These are phyloP conservation scores for Cremastobaeus sp. DNA, from an alignment of 2,888 invertebrate genomes.

Conservation along the genomic window DNA sequence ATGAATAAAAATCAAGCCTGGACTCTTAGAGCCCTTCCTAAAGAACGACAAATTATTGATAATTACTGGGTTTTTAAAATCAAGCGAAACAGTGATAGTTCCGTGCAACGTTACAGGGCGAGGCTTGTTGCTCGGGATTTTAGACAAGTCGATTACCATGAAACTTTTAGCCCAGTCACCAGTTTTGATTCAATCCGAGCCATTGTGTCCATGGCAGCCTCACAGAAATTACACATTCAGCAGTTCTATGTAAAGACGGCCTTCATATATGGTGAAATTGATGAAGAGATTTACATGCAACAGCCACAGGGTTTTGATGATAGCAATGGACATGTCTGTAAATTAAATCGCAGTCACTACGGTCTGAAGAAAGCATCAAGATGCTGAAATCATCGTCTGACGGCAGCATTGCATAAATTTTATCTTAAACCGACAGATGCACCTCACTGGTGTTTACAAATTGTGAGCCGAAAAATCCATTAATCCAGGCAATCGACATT, in stretches of 20 bases:
- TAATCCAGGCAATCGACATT: neutral
- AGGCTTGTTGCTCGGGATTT: neutral
- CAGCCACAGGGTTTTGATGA: slow-evolving; percentile 70
- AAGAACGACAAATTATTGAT: neutral
- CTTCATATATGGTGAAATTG: slow-evolving; percentile 65
- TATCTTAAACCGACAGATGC: too few relatives aligned
- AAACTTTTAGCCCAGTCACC: slow-evolving; percentile 69
- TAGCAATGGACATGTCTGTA: slow-evolving; percentile 66
- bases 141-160: slow-evolving; percentile 49
- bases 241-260: too few relatives aligned
- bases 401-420: neutral
- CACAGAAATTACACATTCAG: slow-evolving; percentile 12
- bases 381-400: slow-evolving; percentile 69
- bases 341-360: slow-evolving; percentile 69
- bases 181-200: slow-evolving; percentile 63
- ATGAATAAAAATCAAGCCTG: neutral
- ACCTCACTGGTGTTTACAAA: neutral
- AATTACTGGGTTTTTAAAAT: neutral
- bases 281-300: slow-evolving; percentile 63
- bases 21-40: neutral
- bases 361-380: slow-evolving; percentile 72
- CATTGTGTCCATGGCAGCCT: slow-evolving; percentile 62
- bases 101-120: neutral
- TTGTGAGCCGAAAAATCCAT: neutral
- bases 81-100: neutral